Percentiles rank a stretch among this genome's conserved stretches.
These are phyloP conservation scores for Dioctria linearis DNA, from an alignment of 2,888 invertebrate species.

Conservation along the genomic window DNA sequence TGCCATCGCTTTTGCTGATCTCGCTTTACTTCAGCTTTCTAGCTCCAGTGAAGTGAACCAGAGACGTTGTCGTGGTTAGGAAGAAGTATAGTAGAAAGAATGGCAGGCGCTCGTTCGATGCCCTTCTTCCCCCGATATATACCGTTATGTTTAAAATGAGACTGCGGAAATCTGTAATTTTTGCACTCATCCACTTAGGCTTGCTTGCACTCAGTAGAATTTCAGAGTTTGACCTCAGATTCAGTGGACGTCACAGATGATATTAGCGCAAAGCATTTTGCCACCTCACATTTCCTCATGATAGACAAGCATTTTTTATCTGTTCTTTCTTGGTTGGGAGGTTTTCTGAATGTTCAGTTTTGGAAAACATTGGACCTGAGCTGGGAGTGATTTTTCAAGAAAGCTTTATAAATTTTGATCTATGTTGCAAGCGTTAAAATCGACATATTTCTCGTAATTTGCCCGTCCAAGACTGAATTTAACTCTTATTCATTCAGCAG, in stretches of 20 bases:
- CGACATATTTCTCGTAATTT: no score
- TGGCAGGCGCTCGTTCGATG: constrained; percentile 34
- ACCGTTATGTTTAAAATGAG: constrained; percentile 49
- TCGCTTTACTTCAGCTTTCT: background rate
- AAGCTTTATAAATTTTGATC: no score
- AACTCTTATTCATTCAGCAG: no score
- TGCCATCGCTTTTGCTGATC: background rate
- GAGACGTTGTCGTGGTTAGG: constrained; percentile 1
- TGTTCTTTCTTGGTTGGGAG: background rate
- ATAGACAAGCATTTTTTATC: background rate
- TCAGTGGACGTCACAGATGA: constrained; percentile 4
- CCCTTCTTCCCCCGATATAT: constrained; percentile 47
- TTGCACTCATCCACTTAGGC: constrained; percentile 41
- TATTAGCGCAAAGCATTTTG: background rate
- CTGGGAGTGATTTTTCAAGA: background rate
- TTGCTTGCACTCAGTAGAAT: background rate
- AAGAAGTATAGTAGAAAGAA: background rate
- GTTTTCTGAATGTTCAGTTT: background rate
- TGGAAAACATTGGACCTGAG: background rate
- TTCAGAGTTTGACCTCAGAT: constrained; percentile 23
- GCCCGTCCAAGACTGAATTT: no score
- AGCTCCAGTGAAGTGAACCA: constrained; percentile 24
- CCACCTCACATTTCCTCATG: background rate
- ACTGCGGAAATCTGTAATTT: constrained; percentile 47
- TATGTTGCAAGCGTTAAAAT: no score